Evolutionary conservation across 2,888 invertebrate genomes (phyloP), one percentile per base, ranked within the genome.

Genomic region (Orchesella flavescens): DNA sequence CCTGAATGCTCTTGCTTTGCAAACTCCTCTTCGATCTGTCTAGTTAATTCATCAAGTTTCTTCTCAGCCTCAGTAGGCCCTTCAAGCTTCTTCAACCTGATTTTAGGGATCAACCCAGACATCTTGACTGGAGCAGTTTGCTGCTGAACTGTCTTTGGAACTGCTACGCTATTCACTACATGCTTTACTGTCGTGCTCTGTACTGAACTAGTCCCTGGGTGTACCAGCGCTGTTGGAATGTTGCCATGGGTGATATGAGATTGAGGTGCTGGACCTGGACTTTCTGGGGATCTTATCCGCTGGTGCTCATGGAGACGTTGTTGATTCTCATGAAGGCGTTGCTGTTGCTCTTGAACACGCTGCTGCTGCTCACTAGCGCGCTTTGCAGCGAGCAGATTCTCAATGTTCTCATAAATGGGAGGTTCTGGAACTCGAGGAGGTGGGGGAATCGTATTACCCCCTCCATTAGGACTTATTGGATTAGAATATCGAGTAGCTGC

Each of bases 1-100:
- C 97, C 97, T 90, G 97, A 96, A 89, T 97, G 96, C 91, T 96
- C 96, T 89, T 96, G 95, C 89, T 96, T 95, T 90, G 98, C 98
- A 94, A 98, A 96, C 92, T 97, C 97, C 90, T 97, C 97, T 90
- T 97, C 97, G 86, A 97, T 92, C 89, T 97, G 96, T 74, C 96
- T 92, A 15, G 97, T 97, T 85, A 97, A 92, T 89, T 96, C 97
- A 90, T 97, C 97, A 89, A 97, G 95, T 91, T 97, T 97, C 79
- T 95, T 93, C 90, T 97, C 96, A 44, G 97, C 97, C 90, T 97
- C 97, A 77, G 96, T 96, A 21, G 96, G 96, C 97, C 97, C 91
- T 92, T 72, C 72, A 23, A 46, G 4, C 17, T 72, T 72, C 72
- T 23, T 72, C 15, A 72, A n/a, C 57, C 23, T 55, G 24, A 72